Conservation (phyloP, 2,113 vertebrate genomes). For the Coptodon rendalli region DNA sequence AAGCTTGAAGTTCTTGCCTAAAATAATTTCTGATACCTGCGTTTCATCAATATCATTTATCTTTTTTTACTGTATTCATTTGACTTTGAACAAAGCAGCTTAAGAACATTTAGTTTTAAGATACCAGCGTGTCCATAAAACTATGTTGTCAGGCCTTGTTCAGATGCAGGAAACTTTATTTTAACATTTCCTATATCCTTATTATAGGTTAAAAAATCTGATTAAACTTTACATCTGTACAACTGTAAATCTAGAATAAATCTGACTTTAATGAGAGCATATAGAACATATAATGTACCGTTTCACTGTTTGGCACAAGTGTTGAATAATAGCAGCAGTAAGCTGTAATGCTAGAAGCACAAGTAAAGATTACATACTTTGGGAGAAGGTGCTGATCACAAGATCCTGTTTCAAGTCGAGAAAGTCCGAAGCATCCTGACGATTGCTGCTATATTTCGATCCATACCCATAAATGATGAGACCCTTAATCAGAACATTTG, state of each 20-base stretch:
- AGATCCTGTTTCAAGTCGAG: background rate
- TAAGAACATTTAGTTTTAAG: background rate
- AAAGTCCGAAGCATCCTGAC: accelerated
- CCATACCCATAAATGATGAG: background rate
- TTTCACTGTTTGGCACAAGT: background rate
- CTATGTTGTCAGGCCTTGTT: background rate
- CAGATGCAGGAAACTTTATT: background rate
- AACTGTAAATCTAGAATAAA: background rate
- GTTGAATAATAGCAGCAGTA: background rate
- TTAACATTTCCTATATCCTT: background rate
- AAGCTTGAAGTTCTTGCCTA: background rate
- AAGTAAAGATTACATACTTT: background rate
- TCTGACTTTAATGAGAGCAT: background rate
- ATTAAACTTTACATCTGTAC: background rate
- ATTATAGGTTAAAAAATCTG: background rate
- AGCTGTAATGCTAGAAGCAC: background rate
- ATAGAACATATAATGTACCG: background rate
- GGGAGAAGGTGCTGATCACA: accelerated
- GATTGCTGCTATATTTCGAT: background rate
- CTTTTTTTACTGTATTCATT: background rate
- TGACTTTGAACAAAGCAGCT: background rate
- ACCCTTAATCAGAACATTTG: background rate
- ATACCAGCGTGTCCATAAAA: accelerated
- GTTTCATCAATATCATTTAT: background rate
- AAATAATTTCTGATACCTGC: background rate